A percentile compares a stretch with the other conserved stretches of the same genome.
These are phyloP conservation scores for Chunga burmeisteri DNA, from an alignment of 2,113 vertebrate genomes.

Conservation along the genomic window DNA sequence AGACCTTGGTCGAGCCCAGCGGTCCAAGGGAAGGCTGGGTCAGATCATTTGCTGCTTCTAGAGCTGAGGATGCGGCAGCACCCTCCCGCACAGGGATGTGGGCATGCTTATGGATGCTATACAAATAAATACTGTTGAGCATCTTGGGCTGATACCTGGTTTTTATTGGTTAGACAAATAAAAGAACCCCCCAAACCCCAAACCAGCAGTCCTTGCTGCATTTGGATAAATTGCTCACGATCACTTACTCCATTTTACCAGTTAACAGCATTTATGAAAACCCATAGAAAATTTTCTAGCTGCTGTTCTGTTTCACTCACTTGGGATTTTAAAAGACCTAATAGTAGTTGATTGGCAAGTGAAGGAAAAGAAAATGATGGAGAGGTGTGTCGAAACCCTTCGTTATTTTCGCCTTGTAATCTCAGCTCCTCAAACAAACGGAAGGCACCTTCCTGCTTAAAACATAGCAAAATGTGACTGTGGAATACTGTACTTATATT, in stretches of 20 bases:
- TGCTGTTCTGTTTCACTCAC: background rate
- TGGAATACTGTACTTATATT: background rate
- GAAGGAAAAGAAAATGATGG: background rate
- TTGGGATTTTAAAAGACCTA: background rate
- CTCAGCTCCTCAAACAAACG: background rate
- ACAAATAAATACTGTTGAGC: background rate
- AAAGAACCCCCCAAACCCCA: background rate
- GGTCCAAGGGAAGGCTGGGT: background rate
- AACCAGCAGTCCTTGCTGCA: rapidly evolving
- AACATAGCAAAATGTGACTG: background rate
- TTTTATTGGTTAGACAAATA: background rate
- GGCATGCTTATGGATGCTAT: background rate
- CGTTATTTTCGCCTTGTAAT: background rate
- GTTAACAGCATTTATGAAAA: background rate
- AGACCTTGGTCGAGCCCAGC: background rate
- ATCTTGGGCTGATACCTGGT: background rate
- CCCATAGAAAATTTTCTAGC: background rate
- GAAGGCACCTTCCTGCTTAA: background rate
- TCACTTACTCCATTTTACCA: background rate
- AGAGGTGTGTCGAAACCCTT: background rate
- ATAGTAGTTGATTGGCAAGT: background rate
- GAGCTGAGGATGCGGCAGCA: background rate
- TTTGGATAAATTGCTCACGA: background rate
- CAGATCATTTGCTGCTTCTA: background rate
- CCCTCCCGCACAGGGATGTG: background rate